Percentiles rank a stretch among this genome's conserved stretches.
Conservation (phyloP, 2,797 vertebrate species). For the Schizothorax lantsangensis region DNA sequence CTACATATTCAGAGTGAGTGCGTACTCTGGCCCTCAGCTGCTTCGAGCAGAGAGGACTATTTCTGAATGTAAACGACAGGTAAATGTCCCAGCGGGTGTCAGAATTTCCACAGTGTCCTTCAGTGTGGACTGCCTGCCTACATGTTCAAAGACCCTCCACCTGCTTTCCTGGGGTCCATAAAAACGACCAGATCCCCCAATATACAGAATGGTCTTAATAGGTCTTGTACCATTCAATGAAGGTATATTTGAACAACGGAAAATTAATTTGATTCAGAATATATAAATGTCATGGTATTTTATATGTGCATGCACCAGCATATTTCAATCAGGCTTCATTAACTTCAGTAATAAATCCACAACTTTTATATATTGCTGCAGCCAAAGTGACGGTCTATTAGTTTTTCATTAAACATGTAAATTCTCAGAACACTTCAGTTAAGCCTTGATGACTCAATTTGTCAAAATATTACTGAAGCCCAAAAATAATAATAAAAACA, state of each 20-base stretch:
- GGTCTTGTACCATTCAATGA: slow-evolving; percentile 46
- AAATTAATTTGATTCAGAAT: slow-evolving; percentile 50
- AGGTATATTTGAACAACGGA: slow-evolving; percentile 44
- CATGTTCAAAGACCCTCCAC: background rate
- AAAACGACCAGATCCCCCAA: slow-evolving; percentile 14
- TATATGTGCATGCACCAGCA: slow-evolving; percentile 61
- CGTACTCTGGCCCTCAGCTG: slow-evolving; percentile 37
- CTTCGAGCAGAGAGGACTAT: slow-evolving; percentile 44
- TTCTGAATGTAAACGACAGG: slow-evolving; percentile 55
- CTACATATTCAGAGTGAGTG: slow-evolving; percentile 40
- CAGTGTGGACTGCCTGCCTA: slow-evolving; percentile 5
- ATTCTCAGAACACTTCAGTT: slow-evolving; percentile 36
- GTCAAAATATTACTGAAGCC: slow-evolving; percentile 34
- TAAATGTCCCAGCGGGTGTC: slow-evolving; percentile 43
- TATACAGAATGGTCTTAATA: slow-evolving; percentile 6
- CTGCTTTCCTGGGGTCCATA: slow-evolving; percentile 16
- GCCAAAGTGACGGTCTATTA: slow-evolving; percentile 53
- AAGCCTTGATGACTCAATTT: slow-evolving; percentile 43
- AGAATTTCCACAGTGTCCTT: slow-evolving; percentile 46
- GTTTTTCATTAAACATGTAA: slow-evolving; percentile 59
- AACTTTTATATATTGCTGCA: slow-evolving; percentile 40
- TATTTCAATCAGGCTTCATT: slow-evolving; percentile 58
- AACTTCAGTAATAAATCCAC: slow-evolving; percentile 54
- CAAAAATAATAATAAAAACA: background rate
- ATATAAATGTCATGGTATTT: slow-evolving; percentile 61